phyloP scores from a whole-genome alignment of 2,797 vertebrate genomes.

The Lates japonicus region DNA sequence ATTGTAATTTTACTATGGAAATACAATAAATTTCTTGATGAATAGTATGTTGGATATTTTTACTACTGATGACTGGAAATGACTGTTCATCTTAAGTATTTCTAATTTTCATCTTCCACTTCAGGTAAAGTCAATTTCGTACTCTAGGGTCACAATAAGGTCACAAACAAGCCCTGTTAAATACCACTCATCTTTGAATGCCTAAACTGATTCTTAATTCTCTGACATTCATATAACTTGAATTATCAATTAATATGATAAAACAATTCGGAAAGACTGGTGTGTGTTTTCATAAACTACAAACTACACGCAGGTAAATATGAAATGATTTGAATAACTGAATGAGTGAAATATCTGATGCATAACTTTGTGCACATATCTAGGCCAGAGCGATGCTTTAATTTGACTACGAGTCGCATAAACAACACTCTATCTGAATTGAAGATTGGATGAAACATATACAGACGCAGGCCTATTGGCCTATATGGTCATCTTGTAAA shows the following conservation, averaged over 20 bases:
- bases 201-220: neutral
- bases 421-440: neutral
- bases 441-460: neutral
- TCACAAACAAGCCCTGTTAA: slow-evolving; percentile 23
- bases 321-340: slow-evolving; percentile 1
- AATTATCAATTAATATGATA: slow-evolving; percentile 1
- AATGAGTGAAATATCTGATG: slow-evolving; percentile 20
- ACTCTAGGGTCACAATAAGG: slow-evolving; percentile 28
- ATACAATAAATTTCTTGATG: neutral
- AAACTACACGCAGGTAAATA: neutral
- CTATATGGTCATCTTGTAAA: neutral
- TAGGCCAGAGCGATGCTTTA: slow-evolving; percentile 24
- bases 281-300: slow-evolving; percentile 10
- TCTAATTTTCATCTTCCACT: neutral
- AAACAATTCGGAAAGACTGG: neutral
- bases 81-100: neutral
- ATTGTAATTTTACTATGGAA: slow-evolving; percentile 17
- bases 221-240: neutral
- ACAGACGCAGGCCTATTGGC: too few species aligned
- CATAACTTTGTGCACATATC: slow-evolving; percentile 10
- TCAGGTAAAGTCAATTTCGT: neutral
- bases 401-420: neutral
- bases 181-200: neutral
- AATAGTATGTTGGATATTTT: neutral
- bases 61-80: neutral